Evolutionary conservation across 2,113 vertebrate genomes (phyloP), one percentile per base, ranked within the genome.

Genomic region (Neoarius graeffei): DNA sequence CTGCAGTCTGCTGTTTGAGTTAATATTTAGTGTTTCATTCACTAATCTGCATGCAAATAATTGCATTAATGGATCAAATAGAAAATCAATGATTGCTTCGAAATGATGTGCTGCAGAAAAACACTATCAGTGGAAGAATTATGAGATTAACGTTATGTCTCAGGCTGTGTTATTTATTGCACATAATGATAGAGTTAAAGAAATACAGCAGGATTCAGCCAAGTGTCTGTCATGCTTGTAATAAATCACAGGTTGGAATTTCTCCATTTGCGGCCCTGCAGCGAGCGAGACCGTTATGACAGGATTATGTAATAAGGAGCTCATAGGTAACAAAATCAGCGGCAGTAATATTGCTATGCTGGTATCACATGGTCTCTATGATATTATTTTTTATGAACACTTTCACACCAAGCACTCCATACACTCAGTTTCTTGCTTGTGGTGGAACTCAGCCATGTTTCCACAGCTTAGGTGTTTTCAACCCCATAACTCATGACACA

Each of bases 401-500:
- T 82, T 60, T 62, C 20, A 48, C 30, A 82, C 80, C 25, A 30
- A 84, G 60, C 19, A 7, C 17, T 25, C 27, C 48, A 74, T 74
- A 80, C 48, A 56, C 48, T 69, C 66, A 73, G 91, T 85, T 84
- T 81, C 77, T 13, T 57, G 27, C 50, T 66, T n/a, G n/a, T 83
- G 88, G 91, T 91, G 81, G 60, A 60, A 89, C 64, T 73, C 30
- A 19, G 15, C 77, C 77, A 87, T 81, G 19, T 81, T 87, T 81
- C 62, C 27, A 81, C 76, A 81, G 50, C 77, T 81, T 81, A 35
- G 30, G 17, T 48, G 48, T 64, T 80, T 80, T 66, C 11, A 50
- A 80, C 76, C 42, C n/a, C 85, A 57, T 85, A 85, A 73, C 69
- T 85, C 54, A 74, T 54, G 59, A 42, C 27, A 69, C 48, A 85